phyloP scores from a whole-genome alignment of 2,888 invertebrate species.

The Coelopa pilipes region DNA sequence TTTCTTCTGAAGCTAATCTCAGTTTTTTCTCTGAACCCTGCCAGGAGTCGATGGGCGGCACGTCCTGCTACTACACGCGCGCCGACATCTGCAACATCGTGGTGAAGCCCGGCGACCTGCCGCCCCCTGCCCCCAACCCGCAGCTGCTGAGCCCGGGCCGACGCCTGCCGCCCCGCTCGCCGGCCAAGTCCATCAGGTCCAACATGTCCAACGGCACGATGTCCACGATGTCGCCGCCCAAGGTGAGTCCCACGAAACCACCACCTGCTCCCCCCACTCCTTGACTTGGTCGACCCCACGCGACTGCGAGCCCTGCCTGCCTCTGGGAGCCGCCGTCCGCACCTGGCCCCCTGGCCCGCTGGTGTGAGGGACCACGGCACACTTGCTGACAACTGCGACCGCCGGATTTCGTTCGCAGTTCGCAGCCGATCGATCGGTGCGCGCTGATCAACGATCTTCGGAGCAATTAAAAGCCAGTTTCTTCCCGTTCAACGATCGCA shows the following conservation, averaged over 20 bases:
- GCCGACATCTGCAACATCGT: conserved; percentile 59
- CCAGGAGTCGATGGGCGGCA: conserved; percentile 40
- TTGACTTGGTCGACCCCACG: background rate
- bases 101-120: conserved; percentile 50
- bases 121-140: conserved; percentile 32
- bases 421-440: too few relatives aligned
- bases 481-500: too few relatives aligned
- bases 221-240: conserved; percentile 49
- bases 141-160: conserved; percentile 46
- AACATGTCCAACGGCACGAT: conserved; percentile 54
- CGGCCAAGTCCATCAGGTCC: conserved; percentile 56
- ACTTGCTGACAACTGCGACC: too few relatives aligned
- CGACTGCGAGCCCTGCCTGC: background rate
- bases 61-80: conserved; percentile 54
- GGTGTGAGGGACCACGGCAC: too few relatives aligned
- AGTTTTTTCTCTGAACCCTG: conserved; percentile 20
- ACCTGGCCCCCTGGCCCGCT: too few relatives aligned
- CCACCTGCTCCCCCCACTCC: background rate
- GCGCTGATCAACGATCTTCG: too few relatives aligned
- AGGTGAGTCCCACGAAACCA: conserved; percentile 37
- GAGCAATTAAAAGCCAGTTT: too few relatives aligned
- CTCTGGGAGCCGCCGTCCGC: too few relatives aligned
- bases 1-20: too few relatives aligned
- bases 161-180: conserved; percentile 58
- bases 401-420: too few relatives aligned